Conservation (phyloP, 30 jellyfish, hydroid and myxozoan species). For the Aurelia aurita complex sp. Pacific region DNA sequence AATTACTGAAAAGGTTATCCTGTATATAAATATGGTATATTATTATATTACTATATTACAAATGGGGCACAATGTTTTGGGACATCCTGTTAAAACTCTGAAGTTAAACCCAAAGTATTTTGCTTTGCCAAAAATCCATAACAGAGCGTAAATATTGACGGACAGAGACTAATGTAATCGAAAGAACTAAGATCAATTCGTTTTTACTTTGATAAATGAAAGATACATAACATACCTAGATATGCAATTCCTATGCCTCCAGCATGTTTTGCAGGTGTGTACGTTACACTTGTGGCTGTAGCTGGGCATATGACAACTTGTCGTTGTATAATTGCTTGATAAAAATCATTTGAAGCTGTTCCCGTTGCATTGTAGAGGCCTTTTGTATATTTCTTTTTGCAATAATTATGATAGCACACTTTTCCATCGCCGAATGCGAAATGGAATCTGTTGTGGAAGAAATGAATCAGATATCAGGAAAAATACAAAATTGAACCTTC, state of each 20-base stretch:
- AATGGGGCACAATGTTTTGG: too few relatives aligned
- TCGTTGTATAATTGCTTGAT: conserved; percentile 17
- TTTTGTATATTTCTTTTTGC: conserved; percentile 23
- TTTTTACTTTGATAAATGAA: not conserved
- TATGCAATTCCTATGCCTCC: conserved; percentile 29
- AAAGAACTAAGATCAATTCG: too few relatives aligned
- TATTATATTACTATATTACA: too few relatives aligned
- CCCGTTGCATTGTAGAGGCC: conserved; percentile 36
- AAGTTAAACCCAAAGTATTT: too few relatives aligned
- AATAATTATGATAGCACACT: conserved; percentile 8
- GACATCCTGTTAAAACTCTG: too few relatives aligned
- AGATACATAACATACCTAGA: conserved; percentile 12
- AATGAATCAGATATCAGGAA: too few relatives aligned
- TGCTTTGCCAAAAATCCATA: too few relatives aligned
- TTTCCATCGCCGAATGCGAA: conserved; percentile 46
- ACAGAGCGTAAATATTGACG: too few relatives aligned
- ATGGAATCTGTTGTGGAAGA: conserved; percentile 14
- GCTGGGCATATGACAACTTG: conserved; percentile 17
- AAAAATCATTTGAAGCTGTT: conserved; percentile 41
- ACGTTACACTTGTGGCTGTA: conserved; percentile 10
- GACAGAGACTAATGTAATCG: too few relatives aligned
- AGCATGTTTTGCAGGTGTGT: not conserved
- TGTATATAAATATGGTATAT: too few relatives aligned
- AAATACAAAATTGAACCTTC: too few relatives aligned
- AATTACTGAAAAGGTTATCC: too few relatives aligned